Evolutionary conservation across 2,113 vertebrate genomes (phyloP).

Genomic region (Gila orcuttii): DNA sequence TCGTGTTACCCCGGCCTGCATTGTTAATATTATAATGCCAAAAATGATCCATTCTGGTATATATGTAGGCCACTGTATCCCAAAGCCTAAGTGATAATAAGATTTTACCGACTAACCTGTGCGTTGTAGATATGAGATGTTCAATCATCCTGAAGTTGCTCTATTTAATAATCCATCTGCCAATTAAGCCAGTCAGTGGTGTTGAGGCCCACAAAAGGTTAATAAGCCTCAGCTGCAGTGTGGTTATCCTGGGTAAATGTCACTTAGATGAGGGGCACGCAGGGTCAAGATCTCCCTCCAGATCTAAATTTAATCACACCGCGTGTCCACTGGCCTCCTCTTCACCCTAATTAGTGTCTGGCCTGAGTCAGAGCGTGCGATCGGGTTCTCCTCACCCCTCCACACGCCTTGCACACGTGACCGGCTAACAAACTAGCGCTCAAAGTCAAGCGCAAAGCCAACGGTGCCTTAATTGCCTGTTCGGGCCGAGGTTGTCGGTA

Average conservation of each 20-base stretch:
- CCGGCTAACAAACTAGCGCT: conserved; percentile 54
- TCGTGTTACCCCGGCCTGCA: neutral
- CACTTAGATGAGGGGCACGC: conserved; percentile 78
- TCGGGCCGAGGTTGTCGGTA: conserved; percentile 29
- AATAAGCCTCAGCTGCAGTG: conserved; percentile 78
- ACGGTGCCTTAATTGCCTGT: conserved; percentile 44
- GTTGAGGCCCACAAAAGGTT: conserved; percentile 80
- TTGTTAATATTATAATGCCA: conserved; percentile 30
- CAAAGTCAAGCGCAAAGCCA: conserved; percentile 58
- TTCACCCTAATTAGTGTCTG: conserved; percentile 81
- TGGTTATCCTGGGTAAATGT: conserved; percentile 82
- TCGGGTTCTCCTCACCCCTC: conserved; percentile 52
- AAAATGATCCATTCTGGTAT: conserved; percentile 34
- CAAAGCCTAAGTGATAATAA: conserved; percentile 57
- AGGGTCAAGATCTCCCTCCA: conserved; percentile 81
- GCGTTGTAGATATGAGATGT: conserved; percentile 67
- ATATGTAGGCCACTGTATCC: conserved; percentile 50
- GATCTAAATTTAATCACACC: conserved; percentile 84
- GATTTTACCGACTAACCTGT: conserved; percentile 66
- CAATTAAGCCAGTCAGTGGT: conserved; percentile 74
- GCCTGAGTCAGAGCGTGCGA: conserved; percentile 70
- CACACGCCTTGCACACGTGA: conserved; percentile 28
- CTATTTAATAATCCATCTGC: conserved; percentile 81
- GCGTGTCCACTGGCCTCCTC: conserved; percentile 72
- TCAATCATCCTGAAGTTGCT: conserved; percentile 74